Conservation (phyloP, 2,888 invertebrate genomes). For the Julus scandinavius region DNA sequence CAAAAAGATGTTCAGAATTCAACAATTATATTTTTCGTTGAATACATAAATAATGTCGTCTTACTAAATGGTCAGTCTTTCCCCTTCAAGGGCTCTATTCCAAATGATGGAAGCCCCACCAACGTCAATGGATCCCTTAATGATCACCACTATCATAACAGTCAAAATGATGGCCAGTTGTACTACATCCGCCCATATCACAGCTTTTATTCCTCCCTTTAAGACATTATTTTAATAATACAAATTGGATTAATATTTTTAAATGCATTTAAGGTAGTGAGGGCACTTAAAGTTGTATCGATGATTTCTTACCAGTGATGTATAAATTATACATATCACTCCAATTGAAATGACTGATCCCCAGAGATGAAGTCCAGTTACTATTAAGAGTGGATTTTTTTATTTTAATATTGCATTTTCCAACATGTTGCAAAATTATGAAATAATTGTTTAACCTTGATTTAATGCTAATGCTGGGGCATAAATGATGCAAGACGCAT, state of each 20-base stretch:
- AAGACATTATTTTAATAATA: background rate
- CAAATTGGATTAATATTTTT: too few relatives aligned
- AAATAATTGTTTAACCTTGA: conserved; percentile 43
- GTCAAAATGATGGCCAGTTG: conserved; percentile 64
- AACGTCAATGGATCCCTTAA: conserved; percentile 62
- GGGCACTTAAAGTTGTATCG: too few relatives aligned
- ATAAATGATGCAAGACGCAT: conserved; percentile 52
- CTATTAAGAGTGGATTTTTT: background rate
- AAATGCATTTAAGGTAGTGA: too few relatives aligned
- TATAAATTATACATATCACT: conserved; percentile 66
- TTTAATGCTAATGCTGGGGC: conserved; percentile 51
- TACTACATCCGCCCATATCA: conserved; percentile 66
- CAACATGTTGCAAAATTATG: background rate
- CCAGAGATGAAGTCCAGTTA: conserved; percentile 63
- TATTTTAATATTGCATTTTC: too few relatives aligned
- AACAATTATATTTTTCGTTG: too few relatives aligned
- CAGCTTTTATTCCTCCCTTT: conserved; percentile 66
- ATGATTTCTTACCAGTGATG: conserved; percentile 64
- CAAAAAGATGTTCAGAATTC: background rate
- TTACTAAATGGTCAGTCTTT: conserved; percentile 62
- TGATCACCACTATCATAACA: conserved; percentile 64
- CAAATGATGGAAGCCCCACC: conserved; percentile 61
- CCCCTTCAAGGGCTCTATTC: conserved; percentile 59
- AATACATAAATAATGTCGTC: background rate
- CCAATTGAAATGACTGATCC: conserved; percentile 65